These are phyloP conservation scores for Anolis sagrei DNA, from an alignment of 2,113 vertebrate species.

Conservation along the genomic window DNA sequence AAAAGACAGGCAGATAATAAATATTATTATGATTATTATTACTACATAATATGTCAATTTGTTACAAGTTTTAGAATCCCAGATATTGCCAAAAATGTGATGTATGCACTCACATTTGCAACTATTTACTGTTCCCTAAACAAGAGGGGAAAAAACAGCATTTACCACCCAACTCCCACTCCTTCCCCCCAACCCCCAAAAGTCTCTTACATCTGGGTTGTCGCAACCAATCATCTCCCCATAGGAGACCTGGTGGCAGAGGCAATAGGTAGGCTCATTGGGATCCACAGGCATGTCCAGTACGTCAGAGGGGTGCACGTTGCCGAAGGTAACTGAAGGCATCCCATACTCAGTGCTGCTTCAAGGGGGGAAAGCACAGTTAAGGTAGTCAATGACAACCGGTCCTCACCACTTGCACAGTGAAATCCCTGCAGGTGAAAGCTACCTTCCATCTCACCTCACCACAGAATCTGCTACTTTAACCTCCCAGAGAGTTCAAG, in stretches of 20 bases:
- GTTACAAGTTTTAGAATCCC: no score
- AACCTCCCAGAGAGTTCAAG: background rate
- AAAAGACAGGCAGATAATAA: no score
- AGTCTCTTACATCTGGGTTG: slow-evolving; percentile 92
- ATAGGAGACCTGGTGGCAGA: slow-evolving; percentile 98
- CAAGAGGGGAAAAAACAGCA: background rate
- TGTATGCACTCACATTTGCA: background rate
- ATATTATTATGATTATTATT: no score
- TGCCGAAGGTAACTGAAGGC: slow-evolving; percentile 88
- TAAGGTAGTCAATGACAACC: slow-evolving; percentile 10
- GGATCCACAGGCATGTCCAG: slow-evolving; percentile 99
- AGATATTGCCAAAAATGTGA: background rate
- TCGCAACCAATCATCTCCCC: slow-evolving; percentile 99
- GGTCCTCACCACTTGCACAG: background rate
- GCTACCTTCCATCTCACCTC: background rate
- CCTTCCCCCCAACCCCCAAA: background rate
- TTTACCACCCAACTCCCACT: background rate
- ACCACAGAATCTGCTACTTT: background rate
- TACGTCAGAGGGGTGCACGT: slow-evolving; percentile 95
- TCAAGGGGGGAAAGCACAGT: slow-evolving; percentile 47
- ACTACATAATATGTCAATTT: no score
- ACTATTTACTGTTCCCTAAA: background rate
- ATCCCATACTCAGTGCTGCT: slow-evolving; percentile 90
- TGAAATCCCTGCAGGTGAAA: background rate
- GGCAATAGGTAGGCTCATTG: slow-evolving; percentile 97